phyloP scores from a whole-genome alignment of 2,113 vertebrate genomes.

The Verasper variegatus region DNA sequence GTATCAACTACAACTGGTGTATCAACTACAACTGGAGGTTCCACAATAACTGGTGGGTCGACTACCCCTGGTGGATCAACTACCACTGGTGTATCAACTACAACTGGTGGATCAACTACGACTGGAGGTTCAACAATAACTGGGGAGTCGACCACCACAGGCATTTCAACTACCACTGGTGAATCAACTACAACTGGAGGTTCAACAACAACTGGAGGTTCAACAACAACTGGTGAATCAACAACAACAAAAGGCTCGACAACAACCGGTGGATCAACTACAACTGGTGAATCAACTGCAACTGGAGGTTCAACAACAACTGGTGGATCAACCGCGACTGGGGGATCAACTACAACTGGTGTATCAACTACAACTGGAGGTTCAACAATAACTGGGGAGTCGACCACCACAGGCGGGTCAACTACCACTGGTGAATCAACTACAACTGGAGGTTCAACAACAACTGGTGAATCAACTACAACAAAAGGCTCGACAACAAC shows the following conservation, averaged over 20 bases:
- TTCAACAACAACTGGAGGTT: background rate
- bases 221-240: background rate
- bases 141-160: too few species aligned
- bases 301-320: background rate
- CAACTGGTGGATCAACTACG: background rate
- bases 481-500: background rate
- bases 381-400: background rate
- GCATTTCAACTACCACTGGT: background rate
- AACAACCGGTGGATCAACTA: too few species aligned
- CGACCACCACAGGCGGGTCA: background rate
- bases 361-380: background rate
- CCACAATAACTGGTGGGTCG: too few species aligned
- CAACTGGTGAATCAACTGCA: background rate
- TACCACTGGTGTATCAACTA: too few species aligned
- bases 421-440: background rate
- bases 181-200: background rate
- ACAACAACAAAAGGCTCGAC: background rate
- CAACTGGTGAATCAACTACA: background rate
- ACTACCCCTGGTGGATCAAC: too few species aligned
- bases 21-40: too few species aligned
- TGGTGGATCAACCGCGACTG: background rate
- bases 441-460: background rate
- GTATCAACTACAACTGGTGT: too few species aligned
- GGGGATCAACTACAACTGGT: background rate
- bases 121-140: background rate